phyloP scores from a whole-genome alignment of 2,113 vertebrate genomes.

The Urocynchramus pylzowi region DNA sequence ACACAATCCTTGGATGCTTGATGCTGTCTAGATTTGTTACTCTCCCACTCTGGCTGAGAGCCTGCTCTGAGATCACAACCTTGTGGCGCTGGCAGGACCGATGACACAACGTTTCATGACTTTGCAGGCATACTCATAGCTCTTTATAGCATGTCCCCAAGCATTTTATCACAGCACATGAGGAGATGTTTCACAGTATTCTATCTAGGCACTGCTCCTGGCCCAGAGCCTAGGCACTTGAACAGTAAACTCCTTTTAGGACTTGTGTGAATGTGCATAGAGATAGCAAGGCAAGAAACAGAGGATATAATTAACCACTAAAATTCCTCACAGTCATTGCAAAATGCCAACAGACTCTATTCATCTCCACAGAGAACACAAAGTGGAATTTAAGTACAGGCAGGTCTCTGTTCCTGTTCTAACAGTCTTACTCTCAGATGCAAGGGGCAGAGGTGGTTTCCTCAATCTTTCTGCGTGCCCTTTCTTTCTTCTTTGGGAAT shows the following conservation, averaged over 20 bases:
- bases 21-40: neutral
- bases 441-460: neutral
- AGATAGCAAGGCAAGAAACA: neutral
- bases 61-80: neutral
- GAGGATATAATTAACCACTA: constrained; percentile 44
- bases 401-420: neutral
- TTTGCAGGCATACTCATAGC: neutral
- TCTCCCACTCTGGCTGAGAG: neutral
- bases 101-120: neutral
- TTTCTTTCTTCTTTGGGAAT: neutral
- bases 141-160: neutral
- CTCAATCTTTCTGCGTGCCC: neutral
- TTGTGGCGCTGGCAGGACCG: accelerated
- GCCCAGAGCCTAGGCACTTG: constrained; percentile 5
- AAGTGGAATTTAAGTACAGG: neutral
- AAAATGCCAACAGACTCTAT: constrained; percentile 19
- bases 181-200: neutral
- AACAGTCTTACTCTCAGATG: neutral
- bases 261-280: neutral
- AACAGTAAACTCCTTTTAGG: constrained; percentile 25
- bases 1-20: neutral
- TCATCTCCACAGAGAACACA: neutral
- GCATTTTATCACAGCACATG: neutral
- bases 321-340: neutral
- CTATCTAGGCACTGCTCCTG: constrained; percentile 17